Percentiles rank a stretch among this genome's conserved stretches.
Conservation (phyloP, 1,140 invertebrate genomes). For the Dufourea novaeangliae region DNA sequence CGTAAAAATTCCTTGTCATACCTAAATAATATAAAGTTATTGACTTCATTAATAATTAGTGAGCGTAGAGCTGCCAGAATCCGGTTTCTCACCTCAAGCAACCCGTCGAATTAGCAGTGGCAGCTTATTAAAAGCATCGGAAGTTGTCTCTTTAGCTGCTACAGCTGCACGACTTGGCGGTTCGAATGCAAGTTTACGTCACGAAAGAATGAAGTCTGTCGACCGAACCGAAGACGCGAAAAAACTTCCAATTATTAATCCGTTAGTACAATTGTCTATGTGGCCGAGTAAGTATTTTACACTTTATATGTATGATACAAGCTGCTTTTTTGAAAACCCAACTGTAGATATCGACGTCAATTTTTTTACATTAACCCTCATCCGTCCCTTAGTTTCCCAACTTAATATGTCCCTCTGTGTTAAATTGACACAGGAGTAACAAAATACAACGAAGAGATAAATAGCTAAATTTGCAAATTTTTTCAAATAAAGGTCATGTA, state of each 20-base stretch:
- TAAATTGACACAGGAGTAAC: too few relatives aligned
- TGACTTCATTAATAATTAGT: conserved; percentile 57
- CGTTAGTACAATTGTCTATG: conserved; percentile 90
- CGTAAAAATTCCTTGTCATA: not conserved
- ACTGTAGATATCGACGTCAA: too few relatives aligned
- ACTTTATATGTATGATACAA: conserved; percentile 3
- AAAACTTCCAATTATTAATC: conserved; percentile 94
- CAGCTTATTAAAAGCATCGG: conserved; percentile 87
- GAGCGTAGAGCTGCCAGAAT: conserved; percentile 77
- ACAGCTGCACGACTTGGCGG: conserved; percentile 81
- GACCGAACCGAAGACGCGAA: conserved; percentile 83
- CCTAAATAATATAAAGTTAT: not conserved
- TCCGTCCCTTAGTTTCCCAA: too few relatives aligned
- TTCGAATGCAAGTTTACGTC: conserved; percentile 74
- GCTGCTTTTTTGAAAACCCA: too few relatives aligned
- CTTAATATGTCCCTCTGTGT: too few relatives aligned
- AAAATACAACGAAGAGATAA: too few relatives aligned
- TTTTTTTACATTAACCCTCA: too few relatives aligned
- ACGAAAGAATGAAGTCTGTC: conserved; percentile 80
- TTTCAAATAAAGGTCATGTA: too few relatives aligned
- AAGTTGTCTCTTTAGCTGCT: conserved; percentile 83
- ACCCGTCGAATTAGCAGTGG: conserved; percentile 90
- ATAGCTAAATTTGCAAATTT: too few relatives aligned
- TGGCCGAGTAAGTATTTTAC: conserved; percentile 89
- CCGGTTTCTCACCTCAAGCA: conserved; percentile 86